phyloP scores from a whole-genome alignment of 1,140 invertebrate genomes.

The Tetragonula clypearis region DNA sequence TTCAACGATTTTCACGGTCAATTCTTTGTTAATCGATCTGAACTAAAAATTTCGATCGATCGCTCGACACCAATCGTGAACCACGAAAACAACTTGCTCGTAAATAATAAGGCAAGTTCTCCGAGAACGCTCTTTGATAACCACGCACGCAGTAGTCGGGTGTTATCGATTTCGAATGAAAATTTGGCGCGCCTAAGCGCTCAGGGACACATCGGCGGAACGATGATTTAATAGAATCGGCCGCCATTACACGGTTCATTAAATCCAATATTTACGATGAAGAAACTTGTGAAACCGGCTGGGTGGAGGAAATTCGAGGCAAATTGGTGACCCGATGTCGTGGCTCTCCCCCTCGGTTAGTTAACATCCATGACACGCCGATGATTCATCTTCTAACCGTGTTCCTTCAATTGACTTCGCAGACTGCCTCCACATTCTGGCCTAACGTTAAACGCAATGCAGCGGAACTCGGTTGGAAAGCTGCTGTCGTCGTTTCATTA shows the following conservation, averaged over 20 bases:
- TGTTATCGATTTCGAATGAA: background rate
- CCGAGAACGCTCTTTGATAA: background rate
- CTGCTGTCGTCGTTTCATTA: constrained; percentile 7
- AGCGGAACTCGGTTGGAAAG: constrained; percentile 42
- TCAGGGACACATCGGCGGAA: constrained; percentile 9
- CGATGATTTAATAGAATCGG: background rate
- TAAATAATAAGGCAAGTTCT: constrained; percentile 10
- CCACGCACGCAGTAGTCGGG: background rate
- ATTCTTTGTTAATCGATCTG: too few species aligned
- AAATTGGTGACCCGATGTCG: constrained; percentile 29
- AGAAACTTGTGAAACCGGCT: background rate
- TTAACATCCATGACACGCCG: constrained; percentile 65
- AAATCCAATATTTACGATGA: background rate
- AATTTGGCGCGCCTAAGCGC: constrained; percentile 11
- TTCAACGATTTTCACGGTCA: too few species aligned
- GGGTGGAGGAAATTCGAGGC: constrained; percentile 9
- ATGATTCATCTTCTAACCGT: constrained; percentile 64
- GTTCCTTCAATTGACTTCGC: constrained; percentile 70
- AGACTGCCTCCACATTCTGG: constrained; percentile 54
- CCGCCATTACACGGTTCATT: background rate
- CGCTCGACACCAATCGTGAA: background rate
- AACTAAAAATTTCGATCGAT: too few species aligned
- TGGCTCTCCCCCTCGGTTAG: constrained; percentile 42
- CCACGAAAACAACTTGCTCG: background rate
- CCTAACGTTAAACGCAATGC: constrained; percentile 28